Percentiles rank a stretch among this genome's conserved stretches.
Evolutionary conservation across 2,113 vertebrate species (phyloP).

Genomic region (Arothron firmamentum): DNA sequence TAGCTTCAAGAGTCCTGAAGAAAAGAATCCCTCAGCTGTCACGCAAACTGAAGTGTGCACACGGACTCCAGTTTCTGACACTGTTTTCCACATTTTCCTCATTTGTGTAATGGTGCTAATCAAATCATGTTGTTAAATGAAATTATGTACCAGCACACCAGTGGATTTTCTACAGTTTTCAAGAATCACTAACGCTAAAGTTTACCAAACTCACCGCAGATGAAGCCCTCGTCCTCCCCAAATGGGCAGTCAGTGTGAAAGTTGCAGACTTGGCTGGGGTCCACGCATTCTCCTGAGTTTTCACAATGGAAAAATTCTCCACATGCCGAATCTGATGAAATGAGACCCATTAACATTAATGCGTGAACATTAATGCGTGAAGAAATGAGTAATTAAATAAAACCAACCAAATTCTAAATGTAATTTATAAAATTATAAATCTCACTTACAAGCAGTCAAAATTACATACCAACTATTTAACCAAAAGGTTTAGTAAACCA

Average conservation of each 20-base stretch:
- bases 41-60: conserved; percentile 12
- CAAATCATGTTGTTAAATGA: background rate
- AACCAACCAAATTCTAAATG: no score
- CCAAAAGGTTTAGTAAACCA: background rate
- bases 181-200: no score
- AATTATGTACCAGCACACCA: background rate
- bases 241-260: conserved; percentile 79
- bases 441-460: background rate
- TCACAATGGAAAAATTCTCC: conserved; percentile 73
- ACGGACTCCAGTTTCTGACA: conserved; percentile 5
- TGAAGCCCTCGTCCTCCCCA: conserved; percentile 73
- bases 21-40: background rate
- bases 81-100: conserved; percentile 1
- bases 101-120: background rate
- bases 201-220: conserved; percentile 79
- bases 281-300: conserved; percentile 71
- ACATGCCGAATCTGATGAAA: conserved; percentile 31
- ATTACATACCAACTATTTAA: background rate
- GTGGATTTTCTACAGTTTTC: background rate
- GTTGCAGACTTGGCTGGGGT: conserved; percentile 78
- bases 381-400: background rate
- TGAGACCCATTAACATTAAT: background rate
- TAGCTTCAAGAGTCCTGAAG: conserved; percentile 15
- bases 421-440: background rate
- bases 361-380: background rate